phyloP scores from a whole-genome alignment of 2,888 invertebrate species.

The Thalpophila matura region DNA sequence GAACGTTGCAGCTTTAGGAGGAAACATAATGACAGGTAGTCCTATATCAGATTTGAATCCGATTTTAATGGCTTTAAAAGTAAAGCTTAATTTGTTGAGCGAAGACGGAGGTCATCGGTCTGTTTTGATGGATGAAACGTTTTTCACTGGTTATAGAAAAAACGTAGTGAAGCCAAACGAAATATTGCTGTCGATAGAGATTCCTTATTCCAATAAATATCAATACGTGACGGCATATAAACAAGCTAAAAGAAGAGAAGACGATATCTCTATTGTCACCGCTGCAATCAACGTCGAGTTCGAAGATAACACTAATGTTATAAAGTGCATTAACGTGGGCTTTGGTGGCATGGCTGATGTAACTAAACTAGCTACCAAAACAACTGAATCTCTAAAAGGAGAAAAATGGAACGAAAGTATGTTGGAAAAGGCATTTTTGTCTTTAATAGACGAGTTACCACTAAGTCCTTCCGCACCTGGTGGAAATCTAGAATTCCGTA shows the following conservation, averaged over 20 bases:
- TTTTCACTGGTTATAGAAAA: constrained; percentile 95
- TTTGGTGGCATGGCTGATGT: constrained; percentile 99
- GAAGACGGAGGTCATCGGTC: constrained; percentile 88
- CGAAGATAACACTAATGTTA: constrained; percentile 85
- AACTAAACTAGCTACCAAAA: constrained; percentile 94
- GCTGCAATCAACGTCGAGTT: constrained; percentile 94
- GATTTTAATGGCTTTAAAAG: constrained; percentile 95
- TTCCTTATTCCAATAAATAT: constrained; percentile 93
- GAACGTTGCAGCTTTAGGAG: constrained; percentile 97
- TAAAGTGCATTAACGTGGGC: constrained; percentile 92
- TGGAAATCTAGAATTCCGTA: constrained; percentile 95
- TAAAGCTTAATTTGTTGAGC: constrained; percentile 93
- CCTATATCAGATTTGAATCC: constrained; percentile 99
- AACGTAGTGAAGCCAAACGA: constrained; percentile 93
- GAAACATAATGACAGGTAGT: constrained; percentile 98
- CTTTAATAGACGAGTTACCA: constrained; percentile 94
- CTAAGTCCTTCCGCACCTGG: constrained; percentile 95
- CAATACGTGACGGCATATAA: constrained; percentile 95
- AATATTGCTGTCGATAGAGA: constrained; percentile 93
- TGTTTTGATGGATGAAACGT: constrained; percentile 93
- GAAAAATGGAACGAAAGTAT: constrained; percentile 93
- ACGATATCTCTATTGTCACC: constrained; percentile 97
- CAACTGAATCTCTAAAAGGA: constrained; percentile 91
- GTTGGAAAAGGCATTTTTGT: constrained; percentile 92
- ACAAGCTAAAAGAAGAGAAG: constrained; percentile 96